Percentiles rank a stretch among this genome's conserved stretches.
Evolutionary conservation across 2,797 vertebrate species (phyloP).

Genomic region (Mormyrus proboscirostris): DNA sequence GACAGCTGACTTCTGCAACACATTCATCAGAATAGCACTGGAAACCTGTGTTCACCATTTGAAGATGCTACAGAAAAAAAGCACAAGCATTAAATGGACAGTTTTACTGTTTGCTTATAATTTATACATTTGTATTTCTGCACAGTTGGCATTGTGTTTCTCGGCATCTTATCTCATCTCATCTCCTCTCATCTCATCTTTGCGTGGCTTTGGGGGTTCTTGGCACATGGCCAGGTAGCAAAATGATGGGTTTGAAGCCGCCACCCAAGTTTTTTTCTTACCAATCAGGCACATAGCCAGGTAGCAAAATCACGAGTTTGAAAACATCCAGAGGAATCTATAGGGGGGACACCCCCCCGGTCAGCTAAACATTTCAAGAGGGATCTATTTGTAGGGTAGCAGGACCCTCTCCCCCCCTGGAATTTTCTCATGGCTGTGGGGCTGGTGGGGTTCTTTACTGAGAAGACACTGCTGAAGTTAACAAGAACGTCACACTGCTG

Average conservation of each 20-base stretch:
- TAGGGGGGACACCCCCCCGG: background rate
- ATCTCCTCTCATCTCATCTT: background rate
- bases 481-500: background rate
- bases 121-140: background rate
- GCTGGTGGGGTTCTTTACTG: background rate
- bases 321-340: background rate
- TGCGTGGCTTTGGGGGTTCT: background rate
- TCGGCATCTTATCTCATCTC: background rate
- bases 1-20: slow-evolving; percentile 25
- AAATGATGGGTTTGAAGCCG: background rate
- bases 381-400: background rate
- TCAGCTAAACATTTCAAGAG: background rate
- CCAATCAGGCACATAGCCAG: background rate
- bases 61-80: background rate
- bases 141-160: background rate
- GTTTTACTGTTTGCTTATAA: slow-evolving; percentile 31
- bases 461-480: background rate
- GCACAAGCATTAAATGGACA: slow-evolving; percentile 27
- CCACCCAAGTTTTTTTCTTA: background rate
- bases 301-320: background rate
- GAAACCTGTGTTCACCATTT: slow-evolving; percentile 27
- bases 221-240: background rate
- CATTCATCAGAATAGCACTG: slow-evolving; percentile 30
- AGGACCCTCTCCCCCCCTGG: background rate
- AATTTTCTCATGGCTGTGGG: background rate